Evolutionary conservation across 1,140 invertebrate genomes (phyloP).

Genomic region (Zaprionus nigranus): DNA sequence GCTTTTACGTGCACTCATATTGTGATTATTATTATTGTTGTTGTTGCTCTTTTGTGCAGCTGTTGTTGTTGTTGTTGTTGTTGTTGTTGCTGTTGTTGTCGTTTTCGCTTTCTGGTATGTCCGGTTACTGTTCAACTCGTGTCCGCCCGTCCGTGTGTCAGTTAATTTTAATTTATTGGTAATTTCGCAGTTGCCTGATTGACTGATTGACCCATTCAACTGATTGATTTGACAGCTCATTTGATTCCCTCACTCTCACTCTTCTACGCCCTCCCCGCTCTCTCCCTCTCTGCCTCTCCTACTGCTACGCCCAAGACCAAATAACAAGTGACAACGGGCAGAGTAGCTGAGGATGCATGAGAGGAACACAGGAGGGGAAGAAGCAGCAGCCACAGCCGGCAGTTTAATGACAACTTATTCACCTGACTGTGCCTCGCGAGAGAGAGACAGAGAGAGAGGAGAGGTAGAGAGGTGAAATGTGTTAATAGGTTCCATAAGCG

Average conservation of each 20-base stretch:
- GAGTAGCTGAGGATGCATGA: no score
- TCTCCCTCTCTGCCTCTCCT: neutral
- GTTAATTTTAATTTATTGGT: conserved; percentile 48
- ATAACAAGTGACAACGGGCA: conserved; percentile 30
- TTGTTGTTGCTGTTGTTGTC: conserved; percentile 40
- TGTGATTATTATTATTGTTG: conserved; percentile 10
- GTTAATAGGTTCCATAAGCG: conserved; percentile 78
- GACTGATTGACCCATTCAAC: conserved; percentile 23
- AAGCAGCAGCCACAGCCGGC: conserved; percentile 34
- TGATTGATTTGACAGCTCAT: conserved; percentile 43
- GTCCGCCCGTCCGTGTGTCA: conserved; percentile 12
- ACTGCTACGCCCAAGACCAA: neutral
- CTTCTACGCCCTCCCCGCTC: neutral
- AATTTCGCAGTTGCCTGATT: conserved; percentile 33
- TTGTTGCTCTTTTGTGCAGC: conserved; percentile 6
- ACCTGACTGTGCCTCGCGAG: conserved; percentile 17
- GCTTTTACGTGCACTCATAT: neutral
- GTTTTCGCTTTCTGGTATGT: conserved; percentile 48
- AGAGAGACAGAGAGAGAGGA: no score
- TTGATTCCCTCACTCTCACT: neutral
- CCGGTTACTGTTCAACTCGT: conserved; percentile 2
- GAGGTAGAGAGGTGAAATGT: conserved; percentile 65
- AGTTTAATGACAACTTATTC: conserved; percentile 65
- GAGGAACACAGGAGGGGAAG: conserved; percentile 8
- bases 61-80: conserved; percentile 15